phyloP scores from a whole-genome alignment of 2,797 vertebrate species.

The Pangasius sanitwongsei region DNA sequence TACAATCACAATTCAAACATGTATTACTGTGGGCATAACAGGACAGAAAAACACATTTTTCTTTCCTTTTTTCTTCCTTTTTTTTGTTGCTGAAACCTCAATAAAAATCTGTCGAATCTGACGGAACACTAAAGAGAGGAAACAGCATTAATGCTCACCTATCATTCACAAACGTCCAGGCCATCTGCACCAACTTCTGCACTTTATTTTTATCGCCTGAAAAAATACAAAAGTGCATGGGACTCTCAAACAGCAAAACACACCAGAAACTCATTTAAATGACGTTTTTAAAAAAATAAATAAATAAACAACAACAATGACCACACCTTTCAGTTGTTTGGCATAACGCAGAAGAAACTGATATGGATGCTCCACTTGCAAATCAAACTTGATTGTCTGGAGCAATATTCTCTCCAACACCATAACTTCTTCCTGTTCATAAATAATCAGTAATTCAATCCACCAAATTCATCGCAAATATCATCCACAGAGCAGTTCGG shows the following conservation, averaged over 20 bases:
- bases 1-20: too few relatives aligned
- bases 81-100: not conserved
- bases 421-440: constrained; percentile 93
- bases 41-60: too few relatives aligned
- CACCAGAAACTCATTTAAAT: not conserved
- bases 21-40: too few relatives aligned
- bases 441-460: not conserved
- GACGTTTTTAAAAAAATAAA: not conserved
- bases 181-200: constrained; percentile 93
- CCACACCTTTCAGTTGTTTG: constrained; percentile 91
- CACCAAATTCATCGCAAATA: not conserved
- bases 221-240: not conserved
- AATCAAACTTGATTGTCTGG: constrained; percentile 97
- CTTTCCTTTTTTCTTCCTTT: not conserved
- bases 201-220: constrained; percentile 96
- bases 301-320: not conserved
- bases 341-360: constrained; percentile 95
- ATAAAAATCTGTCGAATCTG: not conserved
- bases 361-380: constrained; percentile 97
- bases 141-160: constrained; percentile 75
- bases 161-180: constrained; percentile 98
- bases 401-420: constrained; percentile 94
- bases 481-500: not conserved
- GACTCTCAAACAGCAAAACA: not conserved
- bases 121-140: not conserved